phyloP scores from a whole-genome alignment of 2,888 invertebrate species.

The Peribatodes rhomboidaria region DNA sequence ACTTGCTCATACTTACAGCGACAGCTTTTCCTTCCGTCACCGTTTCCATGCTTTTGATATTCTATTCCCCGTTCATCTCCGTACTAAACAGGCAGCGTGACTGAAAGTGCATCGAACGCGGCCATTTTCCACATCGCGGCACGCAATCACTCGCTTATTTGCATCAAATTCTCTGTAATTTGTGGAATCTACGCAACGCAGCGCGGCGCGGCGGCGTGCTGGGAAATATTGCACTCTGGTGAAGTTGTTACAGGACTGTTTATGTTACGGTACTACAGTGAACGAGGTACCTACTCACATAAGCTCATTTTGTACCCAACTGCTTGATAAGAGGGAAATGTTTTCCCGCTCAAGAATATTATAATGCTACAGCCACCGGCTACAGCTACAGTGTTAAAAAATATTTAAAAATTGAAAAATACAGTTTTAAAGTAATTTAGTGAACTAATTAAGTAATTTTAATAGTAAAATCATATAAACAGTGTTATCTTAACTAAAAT shows the following conservation, averaged over 20 bases:
- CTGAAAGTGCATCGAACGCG: slow-evolving; percentile 44
- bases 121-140: slow-evolving; percentile 42
- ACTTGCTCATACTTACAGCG: slow-evolving; percentile 2
- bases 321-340: too few species aligned
- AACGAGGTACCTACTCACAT: background rate
- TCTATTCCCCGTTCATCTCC: background rate
- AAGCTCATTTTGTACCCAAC: too few species aligned
- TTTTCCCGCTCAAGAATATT: too few species aligned
- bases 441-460: too few species aligned
- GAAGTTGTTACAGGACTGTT: background rate
- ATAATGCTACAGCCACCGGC: too few species aligned
- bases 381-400: too few species aligned
- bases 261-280: background rate
- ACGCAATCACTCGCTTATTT: slow-evolving; percentile 44
- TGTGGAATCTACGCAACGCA: slow-evolving; percentile 9
- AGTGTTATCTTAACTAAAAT: too few species aligned
- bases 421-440: too few species aligned
- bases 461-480: too few species aligned
- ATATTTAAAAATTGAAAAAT: too few species aligned
- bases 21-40: background rate
- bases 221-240: slow-evolving; percentile 10
- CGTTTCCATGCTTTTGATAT: background rate
- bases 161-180: slow-evolving; percentile 34
- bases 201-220: background rate
- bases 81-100: slow-evolving; percentile 34